Conservation (phyloP, 92 coral and sea anemone genomes). For the Bergia sp. region DNA sequence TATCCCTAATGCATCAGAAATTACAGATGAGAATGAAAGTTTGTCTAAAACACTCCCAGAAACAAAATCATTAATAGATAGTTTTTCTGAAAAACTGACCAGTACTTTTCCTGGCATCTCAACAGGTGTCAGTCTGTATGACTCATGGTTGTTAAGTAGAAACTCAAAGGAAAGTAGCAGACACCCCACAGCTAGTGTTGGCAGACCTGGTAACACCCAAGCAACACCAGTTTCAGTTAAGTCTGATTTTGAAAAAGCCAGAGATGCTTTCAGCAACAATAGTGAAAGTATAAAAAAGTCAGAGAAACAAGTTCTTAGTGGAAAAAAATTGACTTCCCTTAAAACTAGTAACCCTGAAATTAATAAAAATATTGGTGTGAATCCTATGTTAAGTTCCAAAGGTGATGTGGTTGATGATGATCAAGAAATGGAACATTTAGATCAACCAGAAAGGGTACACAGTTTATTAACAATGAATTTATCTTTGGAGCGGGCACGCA, state of each 20-base stretch:
- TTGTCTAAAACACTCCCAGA: conserved; percentile 42
- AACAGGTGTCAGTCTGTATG: conserved; percentile 37
- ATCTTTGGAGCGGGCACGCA: conserved; percentile 13
- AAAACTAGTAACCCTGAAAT: not conserved
- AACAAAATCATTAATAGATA: not conserved
- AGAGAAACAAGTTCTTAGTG: not conserved
- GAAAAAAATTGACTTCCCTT: not conserved
- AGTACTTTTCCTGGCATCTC: conserved; percentile 61
- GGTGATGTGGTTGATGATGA: not conserved
- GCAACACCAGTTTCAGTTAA: not conserved
- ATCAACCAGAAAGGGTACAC: conserved; percentile 1
- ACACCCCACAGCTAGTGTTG: no score
- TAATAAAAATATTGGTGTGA: not conserved
- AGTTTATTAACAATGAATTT: conserved; percentile 21
- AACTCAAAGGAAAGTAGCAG: conserved; percentile 26
- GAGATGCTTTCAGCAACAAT: not conserved
- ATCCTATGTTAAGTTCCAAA: not conserved
- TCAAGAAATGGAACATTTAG: not conserved
- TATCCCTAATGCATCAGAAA: conserved; percentile 46
- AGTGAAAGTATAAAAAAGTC: not conserved
- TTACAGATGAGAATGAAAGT: conserved; percentile 41
- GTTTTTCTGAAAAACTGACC: conserved; percentile 32
- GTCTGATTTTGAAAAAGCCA: conserved; percentile 28
- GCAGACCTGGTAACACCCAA: not conserved
- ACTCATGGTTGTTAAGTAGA: conserved; percentile 36